Evolutionary conservation across 2,888 invertebrate species (phyloP).

Genomic region (Leptinotarsa rubiginosa): DNA sequence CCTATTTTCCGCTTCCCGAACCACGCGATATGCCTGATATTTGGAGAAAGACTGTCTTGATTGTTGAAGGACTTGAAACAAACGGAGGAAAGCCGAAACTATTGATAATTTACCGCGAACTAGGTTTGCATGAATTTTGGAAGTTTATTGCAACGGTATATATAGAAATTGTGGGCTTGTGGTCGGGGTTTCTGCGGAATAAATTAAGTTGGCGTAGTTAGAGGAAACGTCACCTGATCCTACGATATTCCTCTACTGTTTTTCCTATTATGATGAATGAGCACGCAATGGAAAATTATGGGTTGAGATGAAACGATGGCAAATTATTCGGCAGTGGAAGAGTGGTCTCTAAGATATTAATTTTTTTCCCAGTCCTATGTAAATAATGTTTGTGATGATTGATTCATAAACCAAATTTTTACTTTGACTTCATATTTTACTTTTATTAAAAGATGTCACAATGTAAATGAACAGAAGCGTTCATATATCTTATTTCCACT

Average conservation of each 20-base stretch:
- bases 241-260: constrained; percentile 18
- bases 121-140: constrained; percentile 30
- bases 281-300: constrained; percentile 26
- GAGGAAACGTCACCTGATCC: constrained; percentile 34
- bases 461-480: too few relatives aligned
- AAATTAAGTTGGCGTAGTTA: constrained; percentile 27
- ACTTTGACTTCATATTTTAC: too few relatives aligned
- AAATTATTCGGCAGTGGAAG: too few relatives aligned
- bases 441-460: too few relatives aligned
- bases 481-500: too few relatives aligned
- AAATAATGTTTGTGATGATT: too few relatives aligned
- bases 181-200: background rate
- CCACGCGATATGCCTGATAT: background rate
- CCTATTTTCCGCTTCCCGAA: background rate
- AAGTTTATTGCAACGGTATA: constrained; percentile 10
- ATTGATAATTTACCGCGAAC: constrained; percentile 31
- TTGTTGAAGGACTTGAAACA: constrained; percentile 10
- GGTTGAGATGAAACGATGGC: too few relatives aligned
- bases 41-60: background rate
- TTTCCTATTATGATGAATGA: constrained; percentile 27
- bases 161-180: background rate
- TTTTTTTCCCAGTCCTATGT: background rate
- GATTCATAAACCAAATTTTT: too few relatives aligned
- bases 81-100: constrained; percentile 22
- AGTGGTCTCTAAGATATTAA: background rate